phyloP scores from a whole-genome alignment of 2,888 invertebrate genomes.

The Erpobdella octoculata region DNA sequence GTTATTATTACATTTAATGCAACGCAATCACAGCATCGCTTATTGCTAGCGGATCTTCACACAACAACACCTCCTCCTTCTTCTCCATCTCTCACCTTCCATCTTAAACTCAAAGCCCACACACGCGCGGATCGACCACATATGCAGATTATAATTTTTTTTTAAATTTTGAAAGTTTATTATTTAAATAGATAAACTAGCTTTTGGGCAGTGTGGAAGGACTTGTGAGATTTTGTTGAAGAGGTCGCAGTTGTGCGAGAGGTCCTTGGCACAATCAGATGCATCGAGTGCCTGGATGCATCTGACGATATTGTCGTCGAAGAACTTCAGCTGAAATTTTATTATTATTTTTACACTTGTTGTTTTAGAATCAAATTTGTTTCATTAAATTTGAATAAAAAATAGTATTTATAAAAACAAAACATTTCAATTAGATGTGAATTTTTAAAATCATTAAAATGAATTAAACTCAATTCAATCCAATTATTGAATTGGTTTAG shows the following conservation, averaged over 20 bases:
- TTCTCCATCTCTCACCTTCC: too few relatives aligned
- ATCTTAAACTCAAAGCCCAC: too few relatives aligned
- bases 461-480: background rate
- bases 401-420: background rate
- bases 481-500: background rate
- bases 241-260: constrained; percentile 77
- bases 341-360: too few relatives aligned
- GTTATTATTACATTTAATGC: too few relatives aligned
- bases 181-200: too few relatives aligned
- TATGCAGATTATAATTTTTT: too few relatives aligned
- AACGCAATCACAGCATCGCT: too few relatives aligned
- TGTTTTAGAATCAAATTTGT: background rate
- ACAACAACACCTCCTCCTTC: too few relatives aligned
- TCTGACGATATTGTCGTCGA: constrained; percentile 79
- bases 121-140: too few relatives aligned
- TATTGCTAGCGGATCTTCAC: too few relatives aligned
- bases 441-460: background rate
- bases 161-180: too few relatives aligned
- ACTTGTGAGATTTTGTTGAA: constrained; percentile 75
- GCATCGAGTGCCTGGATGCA: constrained; percentile 86
- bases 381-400: background rate
- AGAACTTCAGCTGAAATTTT: constrained; percentile 40
- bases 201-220: constrained; percentile 79
- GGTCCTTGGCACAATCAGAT: constrained; percentile 84
- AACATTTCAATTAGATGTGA: background rate